Percentiles rank a stretch among this genome's conserved stretches.
These are phyloP conservation scores for Pogonognathellus flavescens DNA, from an alignment of 1,140 invertebrate genomes.

Conservation along the genomic window DNA sequence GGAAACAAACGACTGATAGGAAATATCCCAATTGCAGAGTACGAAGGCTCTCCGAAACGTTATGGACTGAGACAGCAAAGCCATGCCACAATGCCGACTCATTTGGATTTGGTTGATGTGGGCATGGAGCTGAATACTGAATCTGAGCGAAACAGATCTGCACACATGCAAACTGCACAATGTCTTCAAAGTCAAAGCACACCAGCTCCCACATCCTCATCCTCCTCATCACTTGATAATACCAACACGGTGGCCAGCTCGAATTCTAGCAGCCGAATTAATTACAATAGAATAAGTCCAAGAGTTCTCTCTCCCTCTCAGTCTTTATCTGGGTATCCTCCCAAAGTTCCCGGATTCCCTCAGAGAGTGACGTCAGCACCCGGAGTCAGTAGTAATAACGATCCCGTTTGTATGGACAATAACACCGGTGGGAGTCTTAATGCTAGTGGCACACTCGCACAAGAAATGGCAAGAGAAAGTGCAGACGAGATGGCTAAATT, in stretches of 20 bases:
- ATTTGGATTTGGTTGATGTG: conserved; percentile 64
- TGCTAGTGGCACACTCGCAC: not conserved
- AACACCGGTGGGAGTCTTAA: not conserved
- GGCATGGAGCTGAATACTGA: conserved; percentile 29
- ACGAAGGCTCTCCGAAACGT: conserved; percentile 89
- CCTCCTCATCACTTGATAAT: conserved; percentile 58
- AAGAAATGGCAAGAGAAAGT: conserved; percentile 24
- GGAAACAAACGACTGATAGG: conserved; percentile 77
- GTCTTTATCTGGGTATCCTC: conserved; percentile 9
- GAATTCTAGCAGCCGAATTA: conserved; percentile 47
- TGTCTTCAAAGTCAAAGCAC: conserved; percentile 12
- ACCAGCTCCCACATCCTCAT: conserved; percentile 56
- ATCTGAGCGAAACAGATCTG: conserved; percentile 35
- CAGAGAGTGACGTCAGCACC: conserved; percentile 72
- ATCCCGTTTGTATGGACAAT: conserved; percentile 4
- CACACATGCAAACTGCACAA: conserved; percentile 27
- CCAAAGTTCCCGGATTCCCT: conserved; percentile 77
- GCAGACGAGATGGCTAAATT: conserved; percentile 20
- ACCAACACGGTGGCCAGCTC: conserved; percentile 53
- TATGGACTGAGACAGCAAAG: conserved; percentile 71
- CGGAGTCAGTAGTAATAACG: conserved; percentile 2
- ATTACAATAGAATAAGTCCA: conserved; percentile 38
- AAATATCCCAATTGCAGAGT: conserved; percentile 88
- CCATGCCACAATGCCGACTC: conserved; percentile 63
- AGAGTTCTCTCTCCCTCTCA: conserved; percentile 54